Conservation (phyloP, 2,797 vertebrate genomes). For the Balearica regulorum region DNA sequence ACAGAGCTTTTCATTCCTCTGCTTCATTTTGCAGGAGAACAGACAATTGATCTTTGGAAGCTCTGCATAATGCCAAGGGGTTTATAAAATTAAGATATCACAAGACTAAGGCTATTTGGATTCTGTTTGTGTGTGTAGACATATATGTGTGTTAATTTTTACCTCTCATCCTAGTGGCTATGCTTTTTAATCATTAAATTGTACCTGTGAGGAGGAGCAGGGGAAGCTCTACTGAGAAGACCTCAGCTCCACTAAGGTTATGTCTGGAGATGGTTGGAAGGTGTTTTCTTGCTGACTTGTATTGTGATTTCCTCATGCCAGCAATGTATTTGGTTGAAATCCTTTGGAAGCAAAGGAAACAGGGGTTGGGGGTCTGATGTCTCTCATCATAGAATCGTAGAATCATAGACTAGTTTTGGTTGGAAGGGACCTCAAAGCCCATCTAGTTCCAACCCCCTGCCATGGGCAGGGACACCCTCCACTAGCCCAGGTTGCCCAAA, state of each 20-base stretch:
- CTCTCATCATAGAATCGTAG: neutral
- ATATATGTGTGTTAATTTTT: neutral
- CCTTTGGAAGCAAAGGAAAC: neutral
- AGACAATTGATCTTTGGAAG: neutral
- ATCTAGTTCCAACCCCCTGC: too few species aligned
- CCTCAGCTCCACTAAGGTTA: neutral
- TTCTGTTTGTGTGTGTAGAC: neutral
- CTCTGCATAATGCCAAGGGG: neutral
- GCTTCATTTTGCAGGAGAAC: neutral
- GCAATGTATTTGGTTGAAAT: neutral
- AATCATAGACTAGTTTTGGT: too few species aligned
- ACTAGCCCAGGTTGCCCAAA: too few species aligned
- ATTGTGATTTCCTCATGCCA: neutral
- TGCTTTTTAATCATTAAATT: neutral
- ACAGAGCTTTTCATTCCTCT: neutral
- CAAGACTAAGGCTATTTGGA: neutral
- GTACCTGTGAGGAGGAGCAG: neutral
- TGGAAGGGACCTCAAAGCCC: too few species aligned
- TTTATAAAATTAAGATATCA: neutral
- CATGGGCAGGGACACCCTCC: too few species aligned
- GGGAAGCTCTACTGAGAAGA: neutral
- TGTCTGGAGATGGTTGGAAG: neutral
- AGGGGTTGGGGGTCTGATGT: rapidly evolving
- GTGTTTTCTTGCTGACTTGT: neutral
- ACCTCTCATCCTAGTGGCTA: neutral